Percentiles rank a stretch among this genome's conserved stretches.
These are phyloP conservation scores for Gryllus longicercus DNA, from an alignment of 2,888 invertebrate species.

Conservation along the genomic window DNA sequence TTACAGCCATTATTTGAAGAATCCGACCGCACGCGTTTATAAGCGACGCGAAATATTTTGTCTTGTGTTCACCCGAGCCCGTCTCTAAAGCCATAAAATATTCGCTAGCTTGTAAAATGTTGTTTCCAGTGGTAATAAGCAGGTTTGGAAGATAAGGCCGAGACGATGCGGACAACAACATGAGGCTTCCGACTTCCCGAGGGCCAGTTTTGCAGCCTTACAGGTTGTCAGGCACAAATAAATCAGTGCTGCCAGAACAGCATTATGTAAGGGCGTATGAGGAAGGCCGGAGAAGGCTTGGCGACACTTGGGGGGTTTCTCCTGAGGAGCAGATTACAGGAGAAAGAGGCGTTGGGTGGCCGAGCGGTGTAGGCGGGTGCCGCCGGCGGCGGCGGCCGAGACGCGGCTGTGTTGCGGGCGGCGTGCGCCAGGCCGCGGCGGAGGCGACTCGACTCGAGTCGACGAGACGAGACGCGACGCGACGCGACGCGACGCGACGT, in stretches of 20 bases:
- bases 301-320: not conserved
- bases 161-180: not conserved
- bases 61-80: not conserved
- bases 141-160: conserved; percentile 17
- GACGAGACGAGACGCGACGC: too few species aligned
- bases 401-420: not conserved
- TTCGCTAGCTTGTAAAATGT: conserved; percentile 2
- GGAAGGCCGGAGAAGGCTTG: conserved; percentile 10
- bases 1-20: conserved; percentile 17
- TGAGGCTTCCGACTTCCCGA: conserved; percentile 17
- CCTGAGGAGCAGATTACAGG: conserved; percentile 17
- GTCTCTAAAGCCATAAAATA: not conserved
- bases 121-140: conserved; percentile 10
- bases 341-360: not conserved
- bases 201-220: conserved; percentile 8
- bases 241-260: not conserved
- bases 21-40: not conserved
- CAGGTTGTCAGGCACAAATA: conserved; percentile 2
- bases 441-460: too few species aligned
- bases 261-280: conserved; percentile 17
- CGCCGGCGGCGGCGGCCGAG: not conserved
- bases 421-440: too few species aligned
- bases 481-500: too few species aligned
- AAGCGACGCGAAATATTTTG: conserved; percentile 9
- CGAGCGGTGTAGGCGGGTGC: not conserved